Conservation (phyloP, 1,140 invertebrate genomes). For the Drosophila nebulosa region DNA sequence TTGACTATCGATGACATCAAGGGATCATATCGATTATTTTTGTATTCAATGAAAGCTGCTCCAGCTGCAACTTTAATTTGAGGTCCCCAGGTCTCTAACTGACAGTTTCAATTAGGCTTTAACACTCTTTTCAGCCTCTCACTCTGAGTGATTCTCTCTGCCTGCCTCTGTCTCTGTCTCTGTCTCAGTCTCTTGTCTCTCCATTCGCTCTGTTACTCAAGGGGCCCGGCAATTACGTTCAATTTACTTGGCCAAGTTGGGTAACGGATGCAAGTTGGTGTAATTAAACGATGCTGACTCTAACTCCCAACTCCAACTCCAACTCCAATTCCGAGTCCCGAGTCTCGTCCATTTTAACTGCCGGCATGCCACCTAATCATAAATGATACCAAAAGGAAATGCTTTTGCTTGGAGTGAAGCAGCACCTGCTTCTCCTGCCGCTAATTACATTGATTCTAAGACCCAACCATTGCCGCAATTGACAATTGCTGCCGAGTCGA, state of each 20-base stretch:
- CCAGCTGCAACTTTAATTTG: too few relatives aligned
- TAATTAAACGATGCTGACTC: slow-evolving; percentile 67
- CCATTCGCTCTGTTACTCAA: slow-evolving; percentile 31
- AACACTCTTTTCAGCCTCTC: slow-evolving; percentile 50
- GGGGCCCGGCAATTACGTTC: slow-evolving; percentile 75
- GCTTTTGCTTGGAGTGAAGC: slow-evolving; percentile 35
- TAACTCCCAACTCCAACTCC: background rate
- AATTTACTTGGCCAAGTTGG: slow-evolving; percentile 75
- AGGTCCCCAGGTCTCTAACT: slow-evolving; percentile 23
- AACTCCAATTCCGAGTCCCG: slow-evolving; percentile 2
- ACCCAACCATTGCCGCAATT: slow-evolving; percentile 66
- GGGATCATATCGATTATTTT: background rate
- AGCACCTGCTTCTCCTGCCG: slow-evolving; percentile 39
- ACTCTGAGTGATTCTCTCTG: background rate
- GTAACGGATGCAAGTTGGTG: slow-evolving; percentile 65
- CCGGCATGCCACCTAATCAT: slow-evolving; percentile 77
- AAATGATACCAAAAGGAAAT: slow-evolving; percentile 78
- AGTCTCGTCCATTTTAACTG: slow-evolving; percentile 58
- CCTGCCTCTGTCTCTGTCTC: slow-evolving; percentile 1
- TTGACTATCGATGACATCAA: too few relatives aligned
- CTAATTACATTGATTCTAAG: slow-evolving; percentile 79
- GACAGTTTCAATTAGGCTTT: slow-evolving; percentile 77
- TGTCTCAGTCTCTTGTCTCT: slow-evolving; percentile 28
- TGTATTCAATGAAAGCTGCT: background rate
- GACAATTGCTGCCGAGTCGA: slow-evolving; percentile 14